phyloP scores from a whole-genome alignment of 2,888 invertebrate genomes.

The Agriopis marginaria region DNA sequence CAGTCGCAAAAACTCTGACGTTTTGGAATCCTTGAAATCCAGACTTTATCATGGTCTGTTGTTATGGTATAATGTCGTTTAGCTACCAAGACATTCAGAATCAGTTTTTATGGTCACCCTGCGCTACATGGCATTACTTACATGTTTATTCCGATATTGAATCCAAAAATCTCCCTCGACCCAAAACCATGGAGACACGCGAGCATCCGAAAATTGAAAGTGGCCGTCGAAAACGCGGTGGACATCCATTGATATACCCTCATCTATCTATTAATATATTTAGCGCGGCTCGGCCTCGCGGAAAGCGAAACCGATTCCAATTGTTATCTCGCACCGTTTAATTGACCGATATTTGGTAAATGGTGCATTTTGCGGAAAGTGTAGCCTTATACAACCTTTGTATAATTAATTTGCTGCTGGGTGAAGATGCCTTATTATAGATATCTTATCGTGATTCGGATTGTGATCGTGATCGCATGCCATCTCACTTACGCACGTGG shows the following conservation, averaged over 20 bases:
- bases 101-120: too few species aligned
- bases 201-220: slow-evolving; percentile 77
- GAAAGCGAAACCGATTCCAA: slow-evolving; percentile 83
- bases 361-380: slow-evolving; percentile 34
- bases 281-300: slow-evolving; percentile 71
- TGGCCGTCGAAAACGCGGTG: slow-evolving; percentile 71
- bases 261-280: slow-evolving; percentile 84
- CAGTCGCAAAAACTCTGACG: too few species aligned
- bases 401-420: too few species aligned
- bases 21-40: too few species aligned
- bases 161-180: neutral
- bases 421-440: too few species aligned
- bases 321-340: slow-evolving; percentile 80
- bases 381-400: neutral
- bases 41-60: too few species aligned
- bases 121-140: too few species aligned
- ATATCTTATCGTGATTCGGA: too few species aligned
- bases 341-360: slow-evolving; percentile 84
- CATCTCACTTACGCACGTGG: too few species aligned
- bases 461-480: too few species aligned
- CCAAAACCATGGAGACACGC: slow-evolving; percentile 45
- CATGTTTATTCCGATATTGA: neutral
- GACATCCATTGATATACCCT: slow-evolving; percentile 78
- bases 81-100: too few species aligned
- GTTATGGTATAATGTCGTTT: too few species aligned